phyloP scores from a whole-genome alignment of 2,113 vertebrate genomes.

The Pterocles orientalis region DNA sequence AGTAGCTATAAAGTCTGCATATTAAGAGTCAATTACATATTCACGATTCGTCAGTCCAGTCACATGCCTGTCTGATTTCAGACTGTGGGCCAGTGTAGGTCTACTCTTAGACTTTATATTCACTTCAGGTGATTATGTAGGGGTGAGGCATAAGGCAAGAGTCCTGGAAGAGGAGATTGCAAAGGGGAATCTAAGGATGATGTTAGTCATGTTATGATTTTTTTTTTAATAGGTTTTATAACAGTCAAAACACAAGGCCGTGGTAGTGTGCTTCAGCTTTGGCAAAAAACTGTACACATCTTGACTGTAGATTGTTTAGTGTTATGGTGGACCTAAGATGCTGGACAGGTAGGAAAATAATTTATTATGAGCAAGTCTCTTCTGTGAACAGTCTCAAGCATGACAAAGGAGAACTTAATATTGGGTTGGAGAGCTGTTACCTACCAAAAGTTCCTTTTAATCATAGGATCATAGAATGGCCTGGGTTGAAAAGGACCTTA shows the following conservation, averaged over 20 bases:
- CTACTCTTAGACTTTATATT: background rate
- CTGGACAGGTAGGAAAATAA: background rate
- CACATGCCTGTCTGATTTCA: background rate
- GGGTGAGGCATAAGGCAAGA: background rate
- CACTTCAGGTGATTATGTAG: background rate
- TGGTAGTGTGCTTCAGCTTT: background rate
- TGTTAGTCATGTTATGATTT: fast-evolving
- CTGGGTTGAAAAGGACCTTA: too few relatives aligned
- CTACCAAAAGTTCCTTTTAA: background rate
- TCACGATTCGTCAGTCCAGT: fast-evolving
- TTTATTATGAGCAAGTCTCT: background rate
- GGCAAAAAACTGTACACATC: background rate
- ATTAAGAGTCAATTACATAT: background rate
- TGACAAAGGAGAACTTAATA: background rate
- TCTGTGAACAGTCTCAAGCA: background rate
- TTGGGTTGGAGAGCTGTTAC: background rate
- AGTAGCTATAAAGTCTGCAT: background rate
- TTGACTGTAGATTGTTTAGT: background rate
- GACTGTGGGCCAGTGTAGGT: background rate
- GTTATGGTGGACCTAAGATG: background rate
- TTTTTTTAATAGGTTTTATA: background rate
- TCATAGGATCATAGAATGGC: background rate
- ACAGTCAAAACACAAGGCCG: background rate
- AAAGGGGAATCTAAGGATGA: background rate
- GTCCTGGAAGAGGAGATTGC: background rate